Evolutionary conservation across 2,888 invertebrate species (phyloP).

Genomic region (Cerastoderma edule): DNA sequence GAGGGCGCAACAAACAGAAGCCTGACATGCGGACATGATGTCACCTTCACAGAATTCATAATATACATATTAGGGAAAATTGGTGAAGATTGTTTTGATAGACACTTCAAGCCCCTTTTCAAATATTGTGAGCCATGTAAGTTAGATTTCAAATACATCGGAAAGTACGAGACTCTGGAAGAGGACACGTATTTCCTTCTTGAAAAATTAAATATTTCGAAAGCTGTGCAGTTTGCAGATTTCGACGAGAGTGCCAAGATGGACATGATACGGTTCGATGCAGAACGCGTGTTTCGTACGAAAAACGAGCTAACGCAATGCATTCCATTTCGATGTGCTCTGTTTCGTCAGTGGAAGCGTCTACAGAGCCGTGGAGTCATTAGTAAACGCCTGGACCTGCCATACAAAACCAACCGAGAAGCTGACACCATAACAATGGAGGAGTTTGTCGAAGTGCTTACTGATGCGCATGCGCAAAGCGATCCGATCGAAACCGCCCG

Average conservation of each 20-base stretch:
- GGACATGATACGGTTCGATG: neutral
- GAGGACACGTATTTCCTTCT: constrained; percentile 58
- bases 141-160: constrained; percentile 56
- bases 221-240: constrained; percentile 18
- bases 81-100: constrained; percentile 42
- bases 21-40: constrained; percentile 55
- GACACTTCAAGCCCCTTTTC: constrained; percentile 60
- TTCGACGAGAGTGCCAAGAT: neutral
- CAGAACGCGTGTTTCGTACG: constrained; percentile 18
- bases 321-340: constrained; percentile 40
- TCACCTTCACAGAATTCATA: constrained; percentile 61
- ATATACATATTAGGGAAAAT: constrained; percentile 46
- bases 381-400: constrained; percentile 44
- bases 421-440: constrained; percentile 29
- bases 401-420: constrained; percentile 34
- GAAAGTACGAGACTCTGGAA: constrained; percentile 61
- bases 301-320: constrained; percentile 33
- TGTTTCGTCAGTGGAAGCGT: constrained; percentile 54
- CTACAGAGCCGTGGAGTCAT: constrained; percentile 59
- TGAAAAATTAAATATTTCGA: constrained; percentile 30
- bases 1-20: constrained; percentile 23
- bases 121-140: constrained; percentile 63
- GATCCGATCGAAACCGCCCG: constrained; percentile 14
- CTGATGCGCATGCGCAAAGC: constrained; percentile 25
- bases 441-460: constrained; percentile 28